A percentile compares a stretch with the other conserved stretches of the same genome.
Evolutionary conservation across 2,113 vertebrate genomes (phyloP).

Genomic region (Scortum barcoo): DNA sequence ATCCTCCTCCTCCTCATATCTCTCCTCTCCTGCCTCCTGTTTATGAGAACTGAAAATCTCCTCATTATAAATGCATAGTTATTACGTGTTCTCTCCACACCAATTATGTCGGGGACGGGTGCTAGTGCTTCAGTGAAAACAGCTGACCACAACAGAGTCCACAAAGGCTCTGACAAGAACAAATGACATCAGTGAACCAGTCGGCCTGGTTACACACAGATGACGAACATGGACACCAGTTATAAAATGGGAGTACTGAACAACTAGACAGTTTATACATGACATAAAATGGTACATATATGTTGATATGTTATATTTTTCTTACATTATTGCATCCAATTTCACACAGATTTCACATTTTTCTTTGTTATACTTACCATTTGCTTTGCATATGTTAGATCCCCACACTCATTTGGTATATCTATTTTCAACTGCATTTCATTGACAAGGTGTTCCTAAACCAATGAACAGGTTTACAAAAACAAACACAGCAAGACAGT

Average conservation of each 20-base stretch:
- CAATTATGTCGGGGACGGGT: conserved; percentile 57
- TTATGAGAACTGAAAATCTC: conserved; percentile 58
- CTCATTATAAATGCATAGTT: conserved; percentile 69
- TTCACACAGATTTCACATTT: neutral
- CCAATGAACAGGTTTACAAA: neutral
- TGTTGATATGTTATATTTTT: neutral
- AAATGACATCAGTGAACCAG: conserved; percentile 60
- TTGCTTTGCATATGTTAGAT: neutral
- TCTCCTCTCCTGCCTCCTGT: conserved; percentile 40
- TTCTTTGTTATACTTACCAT: neutral
- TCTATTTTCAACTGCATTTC: neutral
- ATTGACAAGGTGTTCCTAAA: neutral
- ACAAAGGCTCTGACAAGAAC: conserved; percentile 62
- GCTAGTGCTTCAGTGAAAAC: conserved; percentile 48
- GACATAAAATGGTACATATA: neutral
- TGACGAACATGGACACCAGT: conserved; percentile 33
- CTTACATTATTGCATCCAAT: neutral
- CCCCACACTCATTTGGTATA: neutral
- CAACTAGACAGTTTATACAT: neutral
- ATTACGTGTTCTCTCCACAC: conserved; percentile 57
- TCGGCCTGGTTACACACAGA: conserved; percentile 33
- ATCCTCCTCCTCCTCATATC: conserved; percentile 31
- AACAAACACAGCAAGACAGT: neutral
- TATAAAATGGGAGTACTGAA: neutral
- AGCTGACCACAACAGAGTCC: conserved; percentile 62